phyloP scores from a whole-genome alignment of 2,888 invertebrate species.

The Trissonchulus latispiculum region DNA sequence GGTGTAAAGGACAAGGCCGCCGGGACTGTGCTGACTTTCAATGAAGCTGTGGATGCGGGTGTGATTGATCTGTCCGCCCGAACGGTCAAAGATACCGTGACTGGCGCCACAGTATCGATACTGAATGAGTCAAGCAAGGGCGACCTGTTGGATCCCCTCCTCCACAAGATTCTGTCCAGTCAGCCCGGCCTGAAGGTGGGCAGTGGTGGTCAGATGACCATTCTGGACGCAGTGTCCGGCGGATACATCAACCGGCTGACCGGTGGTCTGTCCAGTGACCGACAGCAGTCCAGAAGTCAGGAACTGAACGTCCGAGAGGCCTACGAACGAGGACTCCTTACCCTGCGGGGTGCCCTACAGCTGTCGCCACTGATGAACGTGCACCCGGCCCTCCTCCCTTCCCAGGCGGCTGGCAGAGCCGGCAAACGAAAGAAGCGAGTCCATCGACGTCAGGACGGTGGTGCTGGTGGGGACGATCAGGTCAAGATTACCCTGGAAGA shows the following conservation, averaged over 20 bases:
- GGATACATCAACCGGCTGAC: constrained; percentile 76
- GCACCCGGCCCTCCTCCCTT: constrained; percentile 37
- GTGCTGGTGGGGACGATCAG: constrained; percentile 36
- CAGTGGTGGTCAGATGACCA: constrained; percentile 60
- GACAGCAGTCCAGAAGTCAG: constrained; percentile 48
- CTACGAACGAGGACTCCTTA: constrained; percentile 69
- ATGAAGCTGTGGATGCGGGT: constrained; percentile 65
- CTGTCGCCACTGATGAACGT: constrained; percentile 74
- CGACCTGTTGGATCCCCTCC: constrained; percentile 44
- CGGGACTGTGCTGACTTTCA: constrained; percentile 67
- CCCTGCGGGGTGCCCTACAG: constrained; percentile 73
- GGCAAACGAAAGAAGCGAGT: not conserved
- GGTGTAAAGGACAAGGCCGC: constrained; percentile 73
- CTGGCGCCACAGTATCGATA: constrained; percentile 32
- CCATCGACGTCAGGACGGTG: not conserved
- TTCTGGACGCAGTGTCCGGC: constrained; percentile 70
- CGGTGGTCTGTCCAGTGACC: constrained; percentile 50
- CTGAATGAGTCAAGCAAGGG: constrained; percentile 42
- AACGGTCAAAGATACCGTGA: constrained; percentile 35
- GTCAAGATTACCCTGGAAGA: constrained; percentile 63
- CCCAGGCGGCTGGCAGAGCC: constrained; percentile 17
- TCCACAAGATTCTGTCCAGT: constrained; percentile 64
- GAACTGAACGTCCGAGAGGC: constrained; percentile 69
- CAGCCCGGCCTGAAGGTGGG: constrained; percentile 65
- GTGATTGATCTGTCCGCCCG: constrained; percentile 59